Conservation (phyloP, 2,797 vertebrate genomes). For the Acanthopagrus latus region DNA sequence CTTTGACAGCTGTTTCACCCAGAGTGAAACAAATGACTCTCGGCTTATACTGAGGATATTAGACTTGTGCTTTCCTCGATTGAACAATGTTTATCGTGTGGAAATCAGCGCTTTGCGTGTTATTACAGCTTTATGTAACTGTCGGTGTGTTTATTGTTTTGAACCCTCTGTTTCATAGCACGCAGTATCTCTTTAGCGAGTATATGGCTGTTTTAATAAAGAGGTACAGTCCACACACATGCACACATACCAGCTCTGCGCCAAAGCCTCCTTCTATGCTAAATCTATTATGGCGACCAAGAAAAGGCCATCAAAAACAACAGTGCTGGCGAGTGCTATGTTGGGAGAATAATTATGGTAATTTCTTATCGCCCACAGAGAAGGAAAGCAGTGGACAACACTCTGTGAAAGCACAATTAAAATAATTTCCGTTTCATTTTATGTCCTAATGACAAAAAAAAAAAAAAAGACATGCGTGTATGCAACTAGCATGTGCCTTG, state of each 20-base stretch:
- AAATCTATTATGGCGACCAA: background rate
- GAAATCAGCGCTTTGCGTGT: background rate
- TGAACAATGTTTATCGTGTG: background rate
- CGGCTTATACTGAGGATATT: slow-evolving; percentile 14
- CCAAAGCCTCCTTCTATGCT: background rate
- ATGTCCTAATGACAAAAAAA: background rate
- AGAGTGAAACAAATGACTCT: slow-evolving; percentile 45
- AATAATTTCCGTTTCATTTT: background rate
- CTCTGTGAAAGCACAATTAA: slow-evolving; percentile 16
- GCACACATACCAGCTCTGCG: background rate
- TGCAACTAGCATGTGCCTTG: background rate
- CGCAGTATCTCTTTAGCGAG: background rate
- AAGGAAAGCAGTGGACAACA: slow-evolving; percentile 13
- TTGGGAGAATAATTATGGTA: slow-evolving; percentile 23
- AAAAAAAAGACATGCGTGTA: background rate
- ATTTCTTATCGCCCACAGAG: slow-evolving; percentile 10
- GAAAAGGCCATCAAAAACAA: slow-evolving; percentile 5
- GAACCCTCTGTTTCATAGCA: background rate
- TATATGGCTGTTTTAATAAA: background rate
- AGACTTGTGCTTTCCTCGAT: background rate
- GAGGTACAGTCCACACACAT: no score
- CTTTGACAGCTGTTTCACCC: slow-evolving; percentile 44
- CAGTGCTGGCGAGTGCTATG: background rate
- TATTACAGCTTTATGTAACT: background rate
- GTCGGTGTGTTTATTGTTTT: background rate